Percentiles rank a stretch among this genome's conserved stretches.
Conservation (phyloP, 2,797 vertebrate genomes). For the Scolopax rusticola region DNA sequence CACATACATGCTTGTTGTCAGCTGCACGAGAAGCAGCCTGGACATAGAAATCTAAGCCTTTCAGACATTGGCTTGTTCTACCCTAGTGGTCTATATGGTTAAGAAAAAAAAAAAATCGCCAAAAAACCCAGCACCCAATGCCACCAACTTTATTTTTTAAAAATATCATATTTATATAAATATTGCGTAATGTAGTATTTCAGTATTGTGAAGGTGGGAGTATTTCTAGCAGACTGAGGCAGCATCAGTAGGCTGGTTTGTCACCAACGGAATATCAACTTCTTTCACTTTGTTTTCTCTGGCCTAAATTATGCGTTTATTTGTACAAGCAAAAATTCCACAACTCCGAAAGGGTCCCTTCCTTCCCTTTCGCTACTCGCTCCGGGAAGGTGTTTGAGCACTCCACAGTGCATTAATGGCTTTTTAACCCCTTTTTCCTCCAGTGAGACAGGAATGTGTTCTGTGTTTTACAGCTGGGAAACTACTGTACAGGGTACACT, state of each 20-base stretch:
- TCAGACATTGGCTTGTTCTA: background rate
- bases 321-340: background rate
- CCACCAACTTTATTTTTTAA: background rate
- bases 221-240: background rate
- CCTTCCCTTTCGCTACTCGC: background rate
- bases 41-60: background rate
- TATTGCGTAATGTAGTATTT: background rate
- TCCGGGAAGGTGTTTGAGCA: background rate
- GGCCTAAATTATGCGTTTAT: background rate
- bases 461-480: background rate
- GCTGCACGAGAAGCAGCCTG: background rate
- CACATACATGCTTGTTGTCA: constrained; percentile 32
- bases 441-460: background rate
- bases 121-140: background rate
- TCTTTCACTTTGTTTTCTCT: constrained; percentile 1
- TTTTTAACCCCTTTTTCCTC: background rate
- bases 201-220: background rate
- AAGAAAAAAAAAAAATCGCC: background rate
- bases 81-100: background rate
- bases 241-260: background rate
- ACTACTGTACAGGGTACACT: background rate
- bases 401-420: background rate
- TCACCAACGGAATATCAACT: background rate
- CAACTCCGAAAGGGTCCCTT: background rate
- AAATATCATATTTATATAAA: background rate